phyloP scores from a whole-genome alignment of 2,797 vertebrate genomes.

The Acanthurus tractus region DNA sequence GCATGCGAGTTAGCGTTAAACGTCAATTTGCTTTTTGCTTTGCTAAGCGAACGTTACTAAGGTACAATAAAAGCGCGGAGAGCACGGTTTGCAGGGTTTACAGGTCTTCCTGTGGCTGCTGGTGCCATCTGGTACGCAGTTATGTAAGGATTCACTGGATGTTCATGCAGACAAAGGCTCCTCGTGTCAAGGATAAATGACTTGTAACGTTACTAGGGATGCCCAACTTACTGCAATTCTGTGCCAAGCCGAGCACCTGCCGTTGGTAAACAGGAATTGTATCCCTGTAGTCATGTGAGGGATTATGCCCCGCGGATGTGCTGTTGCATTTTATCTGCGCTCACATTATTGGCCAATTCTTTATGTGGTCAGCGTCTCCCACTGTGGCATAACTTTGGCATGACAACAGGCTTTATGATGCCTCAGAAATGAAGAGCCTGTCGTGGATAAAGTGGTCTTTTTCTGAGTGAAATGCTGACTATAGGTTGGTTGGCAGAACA shows the following conservation, averaged over 20 bases:
- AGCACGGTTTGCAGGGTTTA: slow-evolving; percentile 1
- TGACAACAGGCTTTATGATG: background rate
- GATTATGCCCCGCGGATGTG: slow-evolving; percentile 7
- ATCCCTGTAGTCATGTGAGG: slow-evolving; percentile 45
- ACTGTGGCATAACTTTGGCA: no score
- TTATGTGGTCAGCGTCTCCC: background rate
- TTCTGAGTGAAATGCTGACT: background rate
- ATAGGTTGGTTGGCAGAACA: background rate
- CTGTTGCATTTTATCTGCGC: background rate
- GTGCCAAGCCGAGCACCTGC: slow-evolving; percentile 23
- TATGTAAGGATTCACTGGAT: slow-evolving; percentile 40
- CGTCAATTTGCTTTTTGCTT: background rate
- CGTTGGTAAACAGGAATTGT: slow-evolving; percentile 52
- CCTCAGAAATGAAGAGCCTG: background rate
- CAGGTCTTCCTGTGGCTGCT: background rate
- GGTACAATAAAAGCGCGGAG: background rate
- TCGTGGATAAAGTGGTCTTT: background rate
- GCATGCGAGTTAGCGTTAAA: no score
- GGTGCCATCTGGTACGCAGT: slow-evolving; percentile 30
- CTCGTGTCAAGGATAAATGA: slow-evolving; percentile 36
- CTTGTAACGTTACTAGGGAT: background rate
- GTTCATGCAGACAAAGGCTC: slow-evolving; percentile 22
- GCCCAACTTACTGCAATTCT: slow-evolving; percentile 13
- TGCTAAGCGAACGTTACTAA: background rate
- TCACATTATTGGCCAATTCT: background rate